phyloP scores from a whole-genome alignment of 2,113 vertebrate genomes.

The Coryphaenoides rupestris region DNA sequence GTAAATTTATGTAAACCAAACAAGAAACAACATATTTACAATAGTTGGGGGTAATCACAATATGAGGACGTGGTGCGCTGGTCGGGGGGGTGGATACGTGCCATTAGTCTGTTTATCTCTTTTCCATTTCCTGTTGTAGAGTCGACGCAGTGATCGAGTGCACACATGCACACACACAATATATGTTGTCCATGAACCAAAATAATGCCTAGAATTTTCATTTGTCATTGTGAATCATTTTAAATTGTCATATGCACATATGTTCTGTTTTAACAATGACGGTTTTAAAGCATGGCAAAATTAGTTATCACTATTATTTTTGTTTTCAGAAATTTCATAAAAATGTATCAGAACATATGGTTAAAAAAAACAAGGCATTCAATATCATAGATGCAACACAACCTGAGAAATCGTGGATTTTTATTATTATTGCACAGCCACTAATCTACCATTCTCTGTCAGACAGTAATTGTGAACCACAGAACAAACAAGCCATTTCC shows the following conservation, averaged over 20 bases:
- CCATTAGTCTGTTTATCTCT: conserved; percentile 82
- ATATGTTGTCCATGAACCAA: not conserved
- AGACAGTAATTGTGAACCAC: too few relatives aligned
- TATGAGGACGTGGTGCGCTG: conserved; percentile 67
- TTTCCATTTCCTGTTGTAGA: conserved; percentile 72
- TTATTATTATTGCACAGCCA: too few relatives aligned
- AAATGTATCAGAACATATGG: too few relatives aligned
- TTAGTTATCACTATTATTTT: too few relatives aligned
- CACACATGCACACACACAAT: not conserved
- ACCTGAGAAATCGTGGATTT: too few relatives aligned
- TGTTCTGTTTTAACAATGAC: too few relatives aligned
- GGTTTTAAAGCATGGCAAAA: too few relatives aligned
- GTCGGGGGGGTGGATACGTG: conserved; percentile 77
- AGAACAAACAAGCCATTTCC: too few relatives aligned
- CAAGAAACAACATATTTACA: conserved; percentile 76
- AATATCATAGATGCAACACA: too few relatives aligned
- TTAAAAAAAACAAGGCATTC: too few relatives aligned
- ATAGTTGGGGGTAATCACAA: conserved; percentile 77
- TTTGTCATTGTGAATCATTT: not conserved
- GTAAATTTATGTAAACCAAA: conserved; percentile 73
- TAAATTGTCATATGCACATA: not conserved
- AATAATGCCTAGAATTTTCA: not conserved
- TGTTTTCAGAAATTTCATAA: too few relatives aligned
- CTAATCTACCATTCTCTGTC: too few relatives aligned
- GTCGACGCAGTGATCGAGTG: conserved; percentile 68